These are phyloP conservation scores for Eulemur coronatus DNA, from an alignment of 2,797 vertebrate species.

Conservation along the genomic window DNA sequence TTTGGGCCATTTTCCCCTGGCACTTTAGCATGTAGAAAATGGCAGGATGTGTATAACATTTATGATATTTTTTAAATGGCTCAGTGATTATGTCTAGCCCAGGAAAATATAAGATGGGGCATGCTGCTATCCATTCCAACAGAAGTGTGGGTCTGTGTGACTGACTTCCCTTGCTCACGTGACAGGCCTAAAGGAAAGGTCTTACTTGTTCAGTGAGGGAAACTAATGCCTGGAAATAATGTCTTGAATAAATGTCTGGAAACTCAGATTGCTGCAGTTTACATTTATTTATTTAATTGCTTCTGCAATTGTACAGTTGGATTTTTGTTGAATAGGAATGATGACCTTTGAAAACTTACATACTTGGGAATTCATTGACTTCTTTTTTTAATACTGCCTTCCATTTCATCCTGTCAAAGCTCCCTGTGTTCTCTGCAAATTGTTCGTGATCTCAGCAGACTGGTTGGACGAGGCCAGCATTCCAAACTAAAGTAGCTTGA, in stretches of 20 bases:
- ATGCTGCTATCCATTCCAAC: slow-evolving; percentile 24
- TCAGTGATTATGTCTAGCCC: slow-evolving; percentile 49
- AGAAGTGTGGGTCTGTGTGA: neutral
- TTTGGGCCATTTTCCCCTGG: slow-evolving; percentile 36
- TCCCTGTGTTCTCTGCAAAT: slow-evolving; percentile 44
- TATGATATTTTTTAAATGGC: slow-evolving; percentile 47
- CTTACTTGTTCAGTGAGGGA: slow-evolving; percentile 36
- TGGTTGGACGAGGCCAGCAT: slow-evolving; percentile 39
- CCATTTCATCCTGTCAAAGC: neutral
- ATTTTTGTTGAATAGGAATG: slow-evolving; percentile 48
- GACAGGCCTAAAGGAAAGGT: slow-evolving; percentile 40
- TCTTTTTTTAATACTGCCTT: slow-evolving; percentile 15
- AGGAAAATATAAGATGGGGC: slow-evolving; percentile 58
- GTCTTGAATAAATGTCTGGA: slow-evolving; percentile 8
- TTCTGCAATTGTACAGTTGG: slow-evolving; percentile 20
- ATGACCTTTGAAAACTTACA: slow-evolving; percentile 40
- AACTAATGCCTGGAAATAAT: slow-evolving; percentile 32
- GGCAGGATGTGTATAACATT: neutral
- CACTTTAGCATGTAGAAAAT: slow-evolving; percentile 22
- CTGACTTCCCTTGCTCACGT: neutral
- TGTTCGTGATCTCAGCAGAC: slow-evolving; percentile 55
- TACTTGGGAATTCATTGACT: slow-evolving; percentile 19
- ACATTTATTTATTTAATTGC: slow-evolving; percentile 50
- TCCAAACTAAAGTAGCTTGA: slow-evolving; percentile 30
- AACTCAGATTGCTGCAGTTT: slow-evolving; percentile 20